Evolutionary conservation across 2,113 vertebrate species (phyloP).

Genomic region (Cnemophilus loriae): DNA sequence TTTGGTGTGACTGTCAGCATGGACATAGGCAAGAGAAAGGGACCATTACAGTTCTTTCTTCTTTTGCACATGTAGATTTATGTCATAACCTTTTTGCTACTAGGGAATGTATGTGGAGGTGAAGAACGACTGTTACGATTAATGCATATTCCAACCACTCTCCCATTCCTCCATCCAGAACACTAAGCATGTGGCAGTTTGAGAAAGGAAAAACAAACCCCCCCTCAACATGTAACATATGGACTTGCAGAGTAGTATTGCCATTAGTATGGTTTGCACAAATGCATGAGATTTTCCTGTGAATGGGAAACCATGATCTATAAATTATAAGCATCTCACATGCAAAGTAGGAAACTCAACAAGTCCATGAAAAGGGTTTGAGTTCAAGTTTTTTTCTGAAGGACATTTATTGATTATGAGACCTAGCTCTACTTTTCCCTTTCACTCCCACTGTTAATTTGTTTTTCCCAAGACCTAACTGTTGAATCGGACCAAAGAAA

Average conservation of each 20-base stretch:
- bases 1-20: neutral
- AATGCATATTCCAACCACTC: neutral
- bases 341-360: neutral
- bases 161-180: neutral
- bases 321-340: neutral
- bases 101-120: neutral
- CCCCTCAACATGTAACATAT: rapidly evolving
- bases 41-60: neutral
- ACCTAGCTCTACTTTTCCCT: neutral
- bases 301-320: neutral
- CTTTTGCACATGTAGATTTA: neutral
- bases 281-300: neutral
- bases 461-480: neutral
- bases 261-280: neutral
- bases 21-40: neutral
- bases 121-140: neutral
- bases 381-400: neutral
- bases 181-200: neutral
- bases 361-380: neutral
- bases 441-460: neutral
- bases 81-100: neutral
- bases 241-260: neutral
- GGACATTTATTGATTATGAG: neutral
- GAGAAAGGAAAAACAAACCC: neutral
- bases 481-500: neutral